phyloP scores from a whole-genome alignment of 2,797 vertebrate genomes.

The Galagoides demidoff region DNA sequence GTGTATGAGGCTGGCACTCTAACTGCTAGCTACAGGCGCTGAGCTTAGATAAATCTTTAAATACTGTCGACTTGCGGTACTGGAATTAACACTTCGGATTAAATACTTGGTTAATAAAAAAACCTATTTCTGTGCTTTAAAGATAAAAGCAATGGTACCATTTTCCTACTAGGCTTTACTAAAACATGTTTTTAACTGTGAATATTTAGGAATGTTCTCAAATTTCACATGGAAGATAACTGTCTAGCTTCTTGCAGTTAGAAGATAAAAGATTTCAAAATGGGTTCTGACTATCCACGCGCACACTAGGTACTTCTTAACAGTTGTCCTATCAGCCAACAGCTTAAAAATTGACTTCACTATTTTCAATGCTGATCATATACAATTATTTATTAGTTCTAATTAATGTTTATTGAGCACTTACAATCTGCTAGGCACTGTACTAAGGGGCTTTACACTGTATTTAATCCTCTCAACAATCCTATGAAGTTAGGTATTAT shows the following conservation, averaged over 20 bases:
- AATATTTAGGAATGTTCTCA: slow-evolving; percentile 35
- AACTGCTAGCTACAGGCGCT: too few species aligned
- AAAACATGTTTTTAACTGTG: not conserved
- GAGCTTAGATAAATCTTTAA: not conserved
- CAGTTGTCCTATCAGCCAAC: not conserved
- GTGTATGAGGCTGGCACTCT: too few species aligned
- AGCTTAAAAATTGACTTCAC: not conserved
- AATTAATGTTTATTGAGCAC: not conserved
- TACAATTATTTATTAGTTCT: not conserved
- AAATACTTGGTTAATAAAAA: not conserved
- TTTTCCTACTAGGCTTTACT: not conserved
- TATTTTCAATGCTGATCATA: not conserved
- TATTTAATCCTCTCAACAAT: not conserved
- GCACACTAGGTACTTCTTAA: not conserved
- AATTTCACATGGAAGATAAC: not conserved
- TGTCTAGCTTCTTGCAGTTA: not conserved
- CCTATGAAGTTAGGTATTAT: not conserved
- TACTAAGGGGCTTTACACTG: not conserved
- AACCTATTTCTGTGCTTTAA: not conserved
- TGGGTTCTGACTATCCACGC: not conserved
- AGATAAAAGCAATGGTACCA: not conserved
- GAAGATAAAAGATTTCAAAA: slow-evolving; percentile 54
- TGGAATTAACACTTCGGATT: not conserved
- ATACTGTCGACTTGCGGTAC: not conserved
- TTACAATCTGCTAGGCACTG: not conserved